Percentiles rank a stretch among this genome's conserved stretches.
Evolutionary conservation across 2,797 vertebrate genomes (phyloP).

Genomic region (Aplochiton taeniatus): DNA sequence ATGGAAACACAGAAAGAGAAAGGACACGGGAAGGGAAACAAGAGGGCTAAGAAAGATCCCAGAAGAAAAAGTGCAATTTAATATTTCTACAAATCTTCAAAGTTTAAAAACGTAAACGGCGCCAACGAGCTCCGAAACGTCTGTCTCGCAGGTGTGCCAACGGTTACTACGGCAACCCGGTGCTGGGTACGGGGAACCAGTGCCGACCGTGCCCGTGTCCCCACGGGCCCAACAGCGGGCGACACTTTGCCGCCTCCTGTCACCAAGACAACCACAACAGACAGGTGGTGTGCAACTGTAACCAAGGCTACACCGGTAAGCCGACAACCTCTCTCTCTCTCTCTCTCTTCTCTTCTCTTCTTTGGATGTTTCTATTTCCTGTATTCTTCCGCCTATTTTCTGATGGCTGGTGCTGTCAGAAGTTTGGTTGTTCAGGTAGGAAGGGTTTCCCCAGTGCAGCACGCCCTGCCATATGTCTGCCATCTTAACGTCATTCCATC

Average conservation of each 20-base stretch:
- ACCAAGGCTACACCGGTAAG: conserved; percentile 90
- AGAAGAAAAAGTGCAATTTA: too few species aligned
- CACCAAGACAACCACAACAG: conserved; percentile 85
- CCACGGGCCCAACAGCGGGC: conserved; percentile 84
- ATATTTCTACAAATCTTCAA: too few species aligned
- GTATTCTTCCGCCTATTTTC: too few species aligned
- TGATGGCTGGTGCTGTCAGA: too few species aligned
- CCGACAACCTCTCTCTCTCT: not conserved
- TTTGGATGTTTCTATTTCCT: not conserved
- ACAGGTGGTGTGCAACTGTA: conserved; percentile 91
- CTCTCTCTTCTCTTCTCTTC: not conserved
- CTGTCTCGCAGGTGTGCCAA: conserved; percentile 77
- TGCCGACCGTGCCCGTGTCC: conserved; percentile 95
- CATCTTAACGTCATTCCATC: not conserved
- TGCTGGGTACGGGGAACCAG: conserved; percentile 79
- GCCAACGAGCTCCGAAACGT: not conserved
- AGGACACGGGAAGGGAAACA: too few species aligned
- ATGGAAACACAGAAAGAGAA: too few species aligned
- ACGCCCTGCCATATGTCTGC: too few species aligned
- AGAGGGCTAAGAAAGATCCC: too few species aligned
- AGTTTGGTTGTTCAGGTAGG: too few species aligned
- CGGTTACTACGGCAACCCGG: conserved; percentile 90
- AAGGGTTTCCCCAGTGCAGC: too few species aligned
- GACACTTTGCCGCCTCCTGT: conserved; percentile 90
- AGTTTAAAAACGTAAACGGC: too few species aligned